phyloP scores from a whole-genome alignment of 2,797 vertebrate genomes.

The Molothrus ater region DNA sequence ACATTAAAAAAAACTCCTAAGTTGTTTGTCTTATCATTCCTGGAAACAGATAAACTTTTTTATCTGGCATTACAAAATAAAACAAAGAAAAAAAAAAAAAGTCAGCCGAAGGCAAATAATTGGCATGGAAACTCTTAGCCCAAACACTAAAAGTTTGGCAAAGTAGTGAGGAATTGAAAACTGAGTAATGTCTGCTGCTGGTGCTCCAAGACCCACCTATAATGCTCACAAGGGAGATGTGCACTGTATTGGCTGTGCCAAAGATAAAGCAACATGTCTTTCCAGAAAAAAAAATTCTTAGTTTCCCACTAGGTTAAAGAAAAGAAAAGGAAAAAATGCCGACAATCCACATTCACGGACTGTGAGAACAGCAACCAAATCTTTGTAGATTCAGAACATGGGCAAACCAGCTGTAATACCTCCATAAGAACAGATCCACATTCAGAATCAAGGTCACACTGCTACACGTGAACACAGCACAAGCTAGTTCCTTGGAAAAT shows the following conservation, averaged over 20 bases:
- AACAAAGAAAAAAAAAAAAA: not conserved
- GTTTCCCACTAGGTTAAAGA: not conserved
- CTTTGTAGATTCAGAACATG: not conserved
- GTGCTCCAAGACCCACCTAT: not conserved
- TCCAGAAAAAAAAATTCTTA: not conserved
- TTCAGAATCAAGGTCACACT: not conserved
- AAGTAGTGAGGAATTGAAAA: not conserved
- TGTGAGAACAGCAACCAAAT: not conserved
- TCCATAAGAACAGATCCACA: not conserved
- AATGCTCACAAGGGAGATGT: not conserved
- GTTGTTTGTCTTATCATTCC: not conserved
- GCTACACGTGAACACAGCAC: not conserved
- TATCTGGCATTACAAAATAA: not conserved
- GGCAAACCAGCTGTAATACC: not conserved
- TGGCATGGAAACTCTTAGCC: not conserved
- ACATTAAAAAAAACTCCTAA: not conserved
- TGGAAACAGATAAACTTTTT: not conserved
- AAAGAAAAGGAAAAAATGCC: not conserved
- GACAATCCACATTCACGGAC: not conserved
- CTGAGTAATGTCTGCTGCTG: not conserved
- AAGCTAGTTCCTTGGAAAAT: not conserved
- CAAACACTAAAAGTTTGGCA: not conserved
- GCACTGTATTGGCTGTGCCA: not conserved
- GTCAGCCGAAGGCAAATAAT: not conserved
- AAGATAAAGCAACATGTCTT: not conserved